Evolutionary conservation across 2,797 vertebrate genomes (phyloP).

Genomic region (Zalophus californianus): DNA sequence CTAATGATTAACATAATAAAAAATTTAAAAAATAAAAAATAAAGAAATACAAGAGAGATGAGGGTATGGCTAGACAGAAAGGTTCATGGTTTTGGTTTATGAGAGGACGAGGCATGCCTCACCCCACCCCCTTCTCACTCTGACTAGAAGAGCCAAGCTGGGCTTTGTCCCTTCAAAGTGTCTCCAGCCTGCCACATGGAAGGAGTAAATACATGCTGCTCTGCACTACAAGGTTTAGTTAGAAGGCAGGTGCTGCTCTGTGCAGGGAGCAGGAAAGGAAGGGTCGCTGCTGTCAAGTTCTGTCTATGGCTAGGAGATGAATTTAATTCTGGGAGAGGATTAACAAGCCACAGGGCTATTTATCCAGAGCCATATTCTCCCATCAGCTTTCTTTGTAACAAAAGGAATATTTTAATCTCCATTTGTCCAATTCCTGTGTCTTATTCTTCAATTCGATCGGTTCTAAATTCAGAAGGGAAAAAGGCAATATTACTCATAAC

Average conservation of each 20-base stretch:
- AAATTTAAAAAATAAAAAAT: too few species aligned
- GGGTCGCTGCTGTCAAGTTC: neutral
- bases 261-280: neutral
- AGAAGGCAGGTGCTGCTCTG: neutral
- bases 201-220: neutral
- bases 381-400: neutral
- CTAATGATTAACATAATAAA: too few species aligned
- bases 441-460: neutral
- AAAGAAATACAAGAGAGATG: neutral
- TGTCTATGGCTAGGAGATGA: rapidly evolving
- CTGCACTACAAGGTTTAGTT: neutral
- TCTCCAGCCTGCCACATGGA: neutral
- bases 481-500: neutral
- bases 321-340: neutral
- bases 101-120: neutral
- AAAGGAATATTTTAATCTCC: neutral
- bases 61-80: neutral
- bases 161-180: neutral
- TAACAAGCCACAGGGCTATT: neutral
- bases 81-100: neutral
- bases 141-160: neutral
- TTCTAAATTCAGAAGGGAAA: neutral
- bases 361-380: neutral
- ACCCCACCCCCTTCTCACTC: neutral
- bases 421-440: neutral